phyloP scores from a whole-genome alignment of 2,113 vertebrate genomes.

The Oplegnathus fasciatus region DNA sequence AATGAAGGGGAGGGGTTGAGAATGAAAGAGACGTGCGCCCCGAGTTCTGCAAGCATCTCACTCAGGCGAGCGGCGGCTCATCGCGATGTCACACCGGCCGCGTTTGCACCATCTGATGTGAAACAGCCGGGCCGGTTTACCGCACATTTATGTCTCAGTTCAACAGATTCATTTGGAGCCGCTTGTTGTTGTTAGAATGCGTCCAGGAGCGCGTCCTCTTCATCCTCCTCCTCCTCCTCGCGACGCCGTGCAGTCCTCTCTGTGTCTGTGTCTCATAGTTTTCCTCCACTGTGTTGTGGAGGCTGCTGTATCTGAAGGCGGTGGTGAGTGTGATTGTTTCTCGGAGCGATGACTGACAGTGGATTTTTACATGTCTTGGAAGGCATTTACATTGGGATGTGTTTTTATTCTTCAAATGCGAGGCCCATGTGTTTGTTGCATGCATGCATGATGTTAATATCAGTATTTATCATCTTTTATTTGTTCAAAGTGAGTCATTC shows the following conservation, averaged over 20 bases:
- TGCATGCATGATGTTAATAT: background rate
- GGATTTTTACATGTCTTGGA: background rate
- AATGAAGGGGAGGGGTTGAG: conserved; percentile 56
- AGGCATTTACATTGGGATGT: background rate
- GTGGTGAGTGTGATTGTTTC: conserved; percentile 68
- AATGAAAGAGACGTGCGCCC: conserved; percentile 17
- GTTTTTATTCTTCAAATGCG: background rate
- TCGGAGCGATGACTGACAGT: background rate
- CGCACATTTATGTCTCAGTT: conserved; percentile 55
- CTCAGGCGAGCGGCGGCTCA: conserved; percentile 25
- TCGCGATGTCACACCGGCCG: conserved; percentile 33
- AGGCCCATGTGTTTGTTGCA: background rate
- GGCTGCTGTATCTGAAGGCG: conserved; percentile 46
- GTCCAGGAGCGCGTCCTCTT: conserved; percentile 57
- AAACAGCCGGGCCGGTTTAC: background rate
- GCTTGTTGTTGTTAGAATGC: conserved; percentile 71
- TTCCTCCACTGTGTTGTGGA: conserved; percentile 32
- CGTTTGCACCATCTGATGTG: conserved; percentile 18
- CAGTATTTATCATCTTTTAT: too few species aligned
- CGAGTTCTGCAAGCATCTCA: conserved; percentile 39
- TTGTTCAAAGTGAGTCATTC: background rate
- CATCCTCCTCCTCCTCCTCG: conserved; percentile 10
- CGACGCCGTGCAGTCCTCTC: conserved; percentile 41
- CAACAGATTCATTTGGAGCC: conserved; percentile 14
- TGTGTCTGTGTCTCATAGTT: conserved; percentile 48